Conservation (phyloP, 2,113 vertebrate species). For the Hystrix cristata region DNA sequence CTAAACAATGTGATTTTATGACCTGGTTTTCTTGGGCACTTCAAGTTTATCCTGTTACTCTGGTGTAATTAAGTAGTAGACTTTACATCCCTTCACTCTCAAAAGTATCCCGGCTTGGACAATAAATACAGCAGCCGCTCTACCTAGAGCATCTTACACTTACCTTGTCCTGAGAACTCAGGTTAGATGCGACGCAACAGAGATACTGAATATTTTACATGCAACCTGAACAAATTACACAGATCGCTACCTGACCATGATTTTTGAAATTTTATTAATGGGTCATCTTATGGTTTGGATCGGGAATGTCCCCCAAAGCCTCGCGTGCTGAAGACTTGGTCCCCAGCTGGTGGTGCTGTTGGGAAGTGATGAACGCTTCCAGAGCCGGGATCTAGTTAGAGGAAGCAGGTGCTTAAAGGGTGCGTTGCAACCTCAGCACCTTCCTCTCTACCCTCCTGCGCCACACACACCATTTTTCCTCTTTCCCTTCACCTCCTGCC, state of each 20-base stretch:
- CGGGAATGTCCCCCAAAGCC: neutral
- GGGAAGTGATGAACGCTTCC: neutral
- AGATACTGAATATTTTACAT: neutral
- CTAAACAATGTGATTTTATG: neutral
- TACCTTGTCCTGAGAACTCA: constrained; percentile 29
- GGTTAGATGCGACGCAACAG: neutral
- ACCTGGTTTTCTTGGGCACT: neutral
- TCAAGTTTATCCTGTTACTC: neutral
- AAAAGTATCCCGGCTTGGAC: neutral
- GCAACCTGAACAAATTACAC: neutral
- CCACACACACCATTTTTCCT: no score
- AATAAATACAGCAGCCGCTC: neutral
- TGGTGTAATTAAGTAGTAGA: neutral
- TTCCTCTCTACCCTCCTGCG: no score
- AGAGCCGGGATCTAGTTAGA: neutral
- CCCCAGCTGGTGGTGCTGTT: neutral
- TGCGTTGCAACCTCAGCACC: neutral
- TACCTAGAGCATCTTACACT: constrained; percentile 32
- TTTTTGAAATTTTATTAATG: constrained; percentile 39
- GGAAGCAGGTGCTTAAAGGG: neutral
- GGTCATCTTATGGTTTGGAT: neutral
- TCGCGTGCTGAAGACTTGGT: neutral
- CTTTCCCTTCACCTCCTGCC: neutral
- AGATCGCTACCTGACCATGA: neutral
- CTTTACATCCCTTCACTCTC: neutral